Evolutionary conservation across 2,797 vertebrate genomes (phyloP).

Genomic region (Buceros bicornis): DNA sequence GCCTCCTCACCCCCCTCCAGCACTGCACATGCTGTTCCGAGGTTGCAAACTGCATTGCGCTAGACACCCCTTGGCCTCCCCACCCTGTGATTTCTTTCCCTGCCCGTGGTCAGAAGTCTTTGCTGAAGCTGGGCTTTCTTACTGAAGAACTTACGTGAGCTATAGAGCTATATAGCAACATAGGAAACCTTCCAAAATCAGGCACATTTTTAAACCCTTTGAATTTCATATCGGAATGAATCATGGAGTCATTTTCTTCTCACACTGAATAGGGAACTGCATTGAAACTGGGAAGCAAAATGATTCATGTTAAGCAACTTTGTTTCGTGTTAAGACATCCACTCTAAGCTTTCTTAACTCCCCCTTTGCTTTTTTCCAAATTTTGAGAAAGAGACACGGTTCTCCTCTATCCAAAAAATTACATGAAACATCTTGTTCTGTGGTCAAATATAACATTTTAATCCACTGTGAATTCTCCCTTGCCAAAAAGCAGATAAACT

Average conservation of each 20-base stretch:
- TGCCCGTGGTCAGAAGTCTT: neutral
- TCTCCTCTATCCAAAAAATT: neutral
- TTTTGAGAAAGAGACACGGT: neutral
- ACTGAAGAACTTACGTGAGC: neutral
- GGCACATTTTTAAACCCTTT: neutral
- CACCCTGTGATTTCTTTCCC: neutral
- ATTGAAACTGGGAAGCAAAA: neutral
- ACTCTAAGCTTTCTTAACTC: neutral
- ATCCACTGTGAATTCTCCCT: neutral
- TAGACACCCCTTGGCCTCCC: neutral
- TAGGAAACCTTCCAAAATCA: neutral
- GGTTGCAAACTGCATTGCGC: neutral
- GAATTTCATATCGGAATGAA: slow-evolving; percentile 22
- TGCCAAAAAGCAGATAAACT: neutral
- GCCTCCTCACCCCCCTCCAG: neutral
- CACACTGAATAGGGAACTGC: neutral
- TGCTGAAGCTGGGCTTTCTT: neutral
- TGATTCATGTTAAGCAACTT: neutral
- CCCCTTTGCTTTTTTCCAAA: neutral
- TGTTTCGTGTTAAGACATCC: neutral
- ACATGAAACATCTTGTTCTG: neutral
- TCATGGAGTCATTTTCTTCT: slow-evolving; percentile 4
- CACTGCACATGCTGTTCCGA: neutral
- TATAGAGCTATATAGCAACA: neutral
- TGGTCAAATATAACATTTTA: neutral